Percentiles rank a stretch among this genome's conserved stretches.
phyloP scores from a whole-genome alignment of 2,113 vertebrate species.

The Nycticorax nycticorax region DNA sequence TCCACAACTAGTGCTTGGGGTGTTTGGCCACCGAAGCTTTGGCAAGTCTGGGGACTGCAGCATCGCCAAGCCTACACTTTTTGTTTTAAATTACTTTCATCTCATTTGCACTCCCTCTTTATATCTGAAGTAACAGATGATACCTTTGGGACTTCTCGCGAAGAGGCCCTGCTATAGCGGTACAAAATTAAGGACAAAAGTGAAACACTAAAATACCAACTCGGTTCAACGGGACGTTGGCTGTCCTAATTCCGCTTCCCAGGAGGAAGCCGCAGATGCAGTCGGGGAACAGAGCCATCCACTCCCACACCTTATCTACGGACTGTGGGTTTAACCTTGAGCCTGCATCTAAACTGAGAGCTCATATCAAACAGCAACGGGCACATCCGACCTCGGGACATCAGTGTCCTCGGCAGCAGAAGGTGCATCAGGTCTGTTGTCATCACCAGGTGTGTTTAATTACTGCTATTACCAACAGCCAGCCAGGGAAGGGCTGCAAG shows the following conservation, averaged over 20 bases:
- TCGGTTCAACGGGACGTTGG: neutral
- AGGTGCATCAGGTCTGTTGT: neutral
- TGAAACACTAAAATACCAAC: neutral
- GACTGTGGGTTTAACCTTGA: constrained; percentile 27
- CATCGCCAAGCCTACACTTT: neutral
- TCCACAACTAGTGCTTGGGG: fast-evolving
- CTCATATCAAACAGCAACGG: neutral
- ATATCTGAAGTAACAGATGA: neutral
- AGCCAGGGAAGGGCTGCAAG: constrained; percentile 17
- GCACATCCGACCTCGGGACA: neutral
- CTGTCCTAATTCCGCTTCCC: neutral
- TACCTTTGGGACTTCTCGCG: neutral
- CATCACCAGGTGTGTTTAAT: constrained; percentile 61
- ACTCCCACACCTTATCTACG: neutral
- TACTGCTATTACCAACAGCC: neutral
- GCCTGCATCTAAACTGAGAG: constrained; percentile 6
- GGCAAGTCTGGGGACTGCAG: neutral
- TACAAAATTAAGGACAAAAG: neutral
- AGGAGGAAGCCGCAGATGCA: neutral
- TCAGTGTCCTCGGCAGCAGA: neutral
- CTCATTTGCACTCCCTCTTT: neutral
- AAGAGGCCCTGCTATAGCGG: neutral
- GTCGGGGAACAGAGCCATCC: neutral
- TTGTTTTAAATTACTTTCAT: neutral
- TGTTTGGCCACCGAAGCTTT: neutral